A percentile compares a stretch with the other conserved stretches of the same genome.
Evolutionary conservation across 1,140 invertebrate species (phyloP).

Genomic region (Argopecten irradians): DNA sequence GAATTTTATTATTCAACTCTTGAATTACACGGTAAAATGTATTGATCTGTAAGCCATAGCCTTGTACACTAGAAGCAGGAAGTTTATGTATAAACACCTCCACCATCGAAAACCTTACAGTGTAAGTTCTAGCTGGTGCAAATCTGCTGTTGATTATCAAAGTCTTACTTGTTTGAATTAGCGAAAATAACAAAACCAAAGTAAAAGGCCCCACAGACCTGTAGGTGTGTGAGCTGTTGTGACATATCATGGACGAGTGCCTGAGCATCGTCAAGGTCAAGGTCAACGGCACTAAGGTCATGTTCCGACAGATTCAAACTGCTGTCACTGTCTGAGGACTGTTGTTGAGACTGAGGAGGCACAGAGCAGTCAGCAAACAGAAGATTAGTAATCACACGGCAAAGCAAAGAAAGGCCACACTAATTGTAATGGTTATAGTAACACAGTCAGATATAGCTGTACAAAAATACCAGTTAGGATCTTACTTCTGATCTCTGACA

Average conservation of each 20-base stretch:
- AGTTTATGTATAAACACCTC: not conserved
- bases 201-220: slow-evolving; percentile 52
- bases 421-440: not conserved
- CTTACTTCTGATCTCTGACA: no score
- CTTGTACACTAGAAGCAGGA: not conserved
- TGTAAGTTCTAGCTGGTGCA: slow-evolving; percentile 32
- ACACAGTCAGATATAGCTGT: not conserved
- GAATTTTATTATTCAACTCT: no score
- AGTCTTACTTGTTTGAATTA: not conserved
- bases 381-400: slow-evolving; percentile 12
- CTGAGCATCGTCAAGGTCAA: slow-evolving; percentile 56
- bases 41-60: not conserved
- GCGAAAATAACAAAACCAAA: not conserved
- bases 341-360: not conserved
- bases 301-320: slow-evolving; percentile 42
- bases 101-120: not conserved
- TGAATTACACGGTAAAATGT: not conserved
- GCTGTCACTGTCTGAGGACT: slow-evolving; percentile 25
- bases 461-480: not conserved
- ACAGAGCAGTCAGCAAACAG: slow-evolving; percentile 16
- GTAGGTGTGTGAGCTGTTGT: slow-evolving; percentile 48
- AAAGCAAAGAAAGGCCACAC: not conserved
- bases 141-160: slow-evolving; percentile 9
- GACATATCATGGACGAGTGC: slow-evolving; percentile 55
- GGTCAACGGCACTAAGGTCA: slow-evolving; percentile 51